phyloP scores from a whole-genome alignment of 2,888 invertebrate species.

The Phortica okadai region DNA sequence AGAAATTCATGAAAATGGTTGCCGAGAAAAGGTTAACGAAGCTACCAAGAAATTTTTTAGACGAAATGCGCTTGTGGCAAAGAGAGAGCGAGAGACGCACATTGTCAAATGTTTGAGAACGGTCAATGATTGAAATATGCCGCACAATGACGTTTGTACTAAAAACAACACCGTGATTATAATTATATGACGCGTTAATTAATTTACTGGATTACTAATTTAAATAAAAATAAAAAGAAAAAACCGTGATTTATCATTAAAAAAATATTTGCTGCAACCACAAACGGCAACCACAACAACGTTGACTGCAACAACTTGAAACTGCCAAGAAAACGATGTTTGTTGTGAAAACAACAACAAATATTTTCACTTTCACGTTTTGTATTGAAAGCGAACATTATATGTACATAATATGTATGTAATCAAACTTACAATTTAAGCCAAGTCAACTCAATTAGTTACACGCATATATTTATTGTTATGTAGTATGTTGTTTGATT shows the following conservation, averaged over 20 bases:
- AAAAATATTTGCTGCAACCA: neutral
- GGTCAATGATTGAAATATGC: too few relatives aligned
- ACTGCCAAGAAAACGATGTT: slow-evolving; percentile 33
- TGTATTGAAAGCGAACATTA: neutral
- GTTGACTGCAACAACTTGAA: neutral
- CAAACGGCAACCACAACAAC: neutral
- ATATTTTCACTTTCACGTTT: slow-evolving; percentile 54
- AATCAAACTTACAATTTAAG: slow-evolving; percentile 30
- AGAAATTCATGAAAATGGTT: too few relatives aligned
- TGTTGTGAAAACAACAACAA: slow-evolving; percentile 17
- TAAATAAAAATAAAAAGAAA: neutral
- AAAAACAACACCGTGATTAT: neutral
- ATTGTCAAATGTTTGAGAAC: too few relatives aligned
- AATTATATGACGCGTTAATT: slow-evolving; percentile 7
- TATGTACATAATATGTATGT: neutral
- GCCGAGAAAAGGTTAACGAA: too few relatives aligned
- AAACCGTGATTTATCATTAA: too few relatives aligned
- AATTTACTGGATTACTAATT: neutral
- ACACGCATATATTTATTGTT: neutral
- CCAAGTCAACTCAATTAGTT: slow-evolving; percentile 51
- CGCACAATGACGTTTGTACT: too few relatives aligned
- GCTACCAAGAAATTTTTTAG: too few relatives aligned
- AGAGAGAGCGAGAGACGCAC: too few relatives aligned
- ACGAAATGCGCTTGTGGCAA: too few relatives aligned
- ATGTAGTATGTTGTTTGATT: slow-evolving; percentile 12